These are phyloP conservation scores for Andricus curvator DNA, from an alignment of 2,888 invertebrate species.

Conservation along the genomic window DNA sequence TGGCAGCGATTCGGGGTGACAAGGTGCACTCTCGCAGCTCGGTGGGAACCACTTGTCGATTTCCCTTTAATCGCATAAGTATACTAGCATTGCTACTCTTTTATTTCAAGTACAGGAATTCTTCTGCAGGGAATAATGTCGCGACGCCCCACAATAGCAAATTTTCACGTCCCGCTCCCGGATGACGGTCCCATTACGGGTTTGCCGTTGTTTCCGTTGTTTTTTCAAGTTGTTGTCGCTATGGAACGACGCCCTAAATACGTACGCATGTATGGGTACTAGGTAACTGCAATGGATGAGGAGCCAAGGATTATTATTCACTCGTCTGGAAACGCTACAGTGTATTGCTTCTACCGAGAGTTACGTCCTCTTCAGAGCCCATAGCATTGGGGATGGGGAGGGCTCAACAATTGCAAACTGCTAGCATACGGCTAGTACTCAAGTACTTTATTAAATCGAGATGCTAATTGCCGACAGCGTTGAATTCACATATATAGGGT, in stretches of 20 bases:
- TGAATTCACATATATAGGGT: constrained; percentile 11
- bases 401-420: constrained; percentile 57
- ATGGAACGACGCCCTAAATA: constrained; percentile 43
- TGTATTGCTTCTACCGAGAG: constrained; percentile 69
- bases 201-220: constrained; percentile 56
- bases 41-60: constrained; percentile 77
- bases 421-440: constrained; percentile 73
- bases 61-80: constrained; percentile 46
- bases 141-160: constrained; percentile 48
- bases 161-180: constrained; percentile 33
- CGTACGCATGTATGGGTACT: constrained; percentile 21
- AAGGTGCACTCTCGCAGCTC: constrained; percentile 67
- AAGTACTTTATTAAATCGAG: constrained; percentile 73
- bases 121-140: constrained; percentile 51
- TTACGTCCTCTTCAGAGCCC: constrained; percentile 61
- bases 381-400: constrained; percentile 41
- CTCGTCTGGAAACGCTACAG: constrained; percentile 75
- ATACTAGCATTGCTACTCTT: constrained; percentile 51
- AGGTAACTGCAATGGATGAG: constrained; percentile 47
- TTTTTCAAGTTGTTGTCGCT: constrained; percentile 52
- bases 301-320: constrained; percentile 70
- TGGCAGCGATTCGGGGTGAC: constrained; percentile 55
- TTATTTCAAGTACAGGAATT: constrained; percentile 73
- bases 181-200: constrained; percentile 35
- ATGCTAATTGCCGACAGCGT: constrained; percentile 69